These are phyloP conservation scores for Andricus grossulariae DNA, from an alignment of 1,140 invertebrate species.

Conservation along the genomic window DNA sequence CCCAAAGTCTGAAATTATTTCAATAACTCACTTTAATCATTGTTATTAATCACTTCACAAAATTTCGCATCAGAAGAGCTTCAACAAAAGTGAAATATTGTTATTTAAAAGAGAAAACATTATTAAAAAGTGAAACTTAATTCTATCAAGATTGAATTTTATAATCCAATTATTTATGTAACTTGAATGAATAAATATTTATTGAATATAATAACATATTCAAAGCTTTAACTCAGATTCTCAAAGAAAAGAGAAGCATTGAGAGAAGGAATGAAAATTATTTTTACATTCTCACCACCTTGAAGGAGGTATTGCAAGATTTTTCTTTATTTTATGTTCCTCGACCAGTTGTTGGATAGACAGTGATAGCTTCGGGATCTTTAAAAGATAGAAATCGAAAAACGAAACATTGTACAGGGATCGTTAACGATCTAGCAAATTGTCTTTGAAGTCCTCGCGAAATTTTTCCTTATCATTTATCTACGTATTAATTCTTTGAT, in stretches of 20 bases:
- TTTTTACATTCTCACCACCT: background rate
- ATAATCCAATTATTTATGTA: no score
- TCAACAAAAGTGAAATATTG: no score
- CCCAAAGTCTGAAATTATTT: no score
- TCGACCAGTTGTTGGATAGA: background rate
- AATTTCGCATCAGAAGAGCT: no score
- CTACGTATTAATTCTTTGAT: constrained; percentile 51
- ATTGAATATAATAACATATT: no score
- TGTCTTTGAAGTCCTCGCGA: constrained; percentile 39
- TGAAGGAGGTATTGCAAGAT: background rate
- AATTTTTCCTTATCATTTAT: constrained; percentile 30
- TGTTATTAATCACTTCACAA: no score
- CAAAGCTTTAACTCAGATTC: no score
- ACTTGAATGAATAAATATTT: no score
- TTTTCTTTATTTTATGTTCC: constrained; percentile 15
- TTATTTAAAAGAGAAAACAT: no score
- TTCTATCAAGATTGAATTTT: no score
- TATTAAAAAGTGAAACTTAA: no score
- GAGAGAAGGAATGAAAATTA: background rate
- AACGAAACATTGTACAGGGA: constrained; percentile 8
- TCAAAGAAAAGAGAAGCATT: background rate
- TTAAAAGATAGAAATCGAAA: constrained; percentile 4
- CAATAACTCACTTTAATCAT: no score
- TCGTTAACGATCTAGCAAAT: constrained; percentile 47
- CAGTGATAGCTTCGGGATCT: background rate